Evolutionary conservation across 2,888 invertebrate species (phyloP), one percentile per base, ranked within the genome.

Genomic region (Acleris holmiana): DNA sequence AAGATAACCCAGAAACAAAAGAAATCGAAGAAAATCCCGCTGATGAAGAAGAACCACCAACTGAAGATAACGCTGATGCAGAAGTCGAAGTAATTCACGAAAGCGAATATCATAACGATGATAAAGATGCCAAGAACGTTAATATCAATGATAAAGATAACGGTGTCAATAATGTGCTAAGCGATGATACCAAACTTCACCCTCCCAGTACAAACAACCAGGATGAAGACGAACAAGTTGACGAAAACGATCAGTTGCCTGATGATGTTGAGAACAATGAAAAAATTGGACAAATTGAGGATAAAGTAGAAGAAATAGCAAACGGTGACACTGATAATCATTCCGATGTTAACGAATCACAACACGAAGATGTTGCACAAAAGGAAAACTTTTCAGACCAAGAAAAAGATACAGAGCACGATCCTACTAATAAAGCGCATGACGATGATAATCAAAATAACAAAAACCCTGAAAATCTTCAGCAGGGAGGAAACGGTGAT

Each of bases 391-490:
- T 72, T 8, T 62, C 58, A 8, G 66, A 64, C 48, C 68, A 76
- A 49, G 63, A 71, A 66, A 63, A 66, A 54, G 67, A 68, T 54
- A 65, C 76, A 17, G 69, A 76, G 47, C 67, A 77, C 54, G 48
- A 68, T 47, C 51, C 17, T 49, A 46, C 64, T 48, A 58, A 70
- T 53, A 61, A 17, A 50, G 65, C 68, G 54, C 71, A 70, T 23
- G 67, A 71, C 54, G 68, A 75, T 46, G 66, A 77, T 49, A 69
- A 75, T 66, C 19, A 67, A 61, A 50, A 72, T 23, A 58, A 69
- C 23, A 51, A 69, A 40, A 47, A 62, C 17, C 10, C 8, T 21
- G 47, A 68, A 59, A 53, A 62, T 25, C 46, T 68, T 25, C 47
- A 65, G 13, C 15, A n/a, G 18, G 53, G 67, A 57, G 53, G 60